Evolutionary conservation across 2,113 vertebrate genomes (phyloP).

Genomic region (Callionymus lyra): DNA sequence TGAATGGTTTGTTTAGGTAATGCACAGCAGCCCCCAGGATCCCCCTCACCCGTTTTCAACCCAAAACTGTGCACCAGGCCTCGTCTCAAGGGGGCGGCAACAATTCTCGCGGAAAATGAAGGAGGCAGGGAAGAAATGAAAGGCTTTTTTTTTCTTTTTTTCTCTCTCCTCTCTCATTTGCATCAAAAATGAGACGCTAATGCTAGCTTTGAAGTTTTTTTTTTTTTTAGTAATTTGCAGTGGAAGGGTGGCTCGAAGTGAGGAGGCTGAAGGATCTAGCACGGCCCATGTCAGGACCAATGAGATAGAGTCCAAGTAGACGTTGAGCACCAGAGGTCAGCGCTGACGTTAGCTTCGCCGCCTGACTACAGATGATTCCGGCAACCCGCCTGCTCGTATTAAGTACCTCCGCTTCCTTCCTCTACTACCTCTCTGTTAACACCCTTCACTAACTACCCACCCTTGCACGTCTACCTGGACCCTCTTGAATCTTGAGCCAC

Average conservation of each 20-base stretch:
- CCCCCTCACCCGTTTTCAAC: constrained; percentile 41
- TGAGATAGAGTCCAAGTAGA: constrained; percentile 11
- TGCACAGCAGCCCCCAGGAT: constrained; percentile 53
- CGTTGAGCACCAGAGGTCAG: constrained; percentile 12
- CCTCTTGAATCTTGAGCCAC: constrained; percentile 1
- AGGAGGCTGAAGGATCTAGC: constrained; percentile 15
- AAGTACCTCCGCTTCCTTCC: constrained; percentile 19
- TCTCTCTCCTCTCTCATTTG: constrained; percentile 22
- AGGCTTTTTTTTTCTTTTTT: constrained; percentile 23
- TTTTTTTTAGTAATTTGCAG: constrained; percentile 29
- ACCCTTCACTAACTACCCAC: constrained; percentile 35
- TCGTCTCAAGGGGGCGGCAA: constrained; percentile 48
- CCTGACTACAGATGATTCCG: constrained; percentile 13
- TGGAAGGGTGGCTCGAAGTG: constrained; percentile 24
- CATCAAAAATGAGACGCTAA: constrained; percentile 53
- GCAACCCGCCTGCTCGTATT: constrained; percentile 42
- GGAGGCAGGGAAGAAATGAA: constrained; percentile 34
- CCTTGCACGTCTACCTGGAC: constrained; percentile 9
- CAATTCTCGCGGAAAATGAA: constrained; percentile 47
- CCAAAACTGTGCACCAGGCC: constrained; percentile 42
- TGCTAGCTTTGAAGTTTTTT: constrained; percentile 53
- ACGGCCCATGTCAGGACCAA: constrained; percentile 23
- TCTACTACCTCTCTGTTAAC: constrained; percentile 24
- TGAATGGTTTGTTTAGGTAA: constrained; percentile 69
- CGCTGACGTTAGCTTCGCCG: constrained; percentile 3